Evolutionary conservation across 2,797 vertebrate genomes (phyloP).

Genomic region (Carcharodon carcharias): DNA sequence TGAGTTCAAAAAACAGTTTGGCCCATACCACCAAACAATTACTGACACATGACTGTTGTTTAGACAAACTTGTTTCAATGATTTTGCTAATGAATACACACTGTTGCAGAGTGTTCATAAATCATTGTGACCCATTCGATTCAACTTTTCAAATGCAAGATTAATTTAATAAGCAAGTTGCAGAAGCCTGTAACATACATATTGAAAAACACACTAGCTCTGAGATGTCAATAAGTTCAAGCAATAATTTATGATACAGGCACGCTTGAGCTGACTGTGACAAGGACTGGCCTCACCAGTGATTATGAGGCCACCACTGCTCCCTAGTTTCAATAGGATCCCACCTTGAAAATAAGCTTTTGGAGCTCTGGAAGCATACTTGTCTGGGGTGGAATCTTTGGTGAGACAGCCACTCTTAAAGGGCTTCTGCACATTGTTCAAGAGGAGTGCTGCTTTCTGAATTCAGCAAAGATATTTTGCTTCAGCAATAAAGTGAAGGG

Average conservation of each 20-base stretch:
- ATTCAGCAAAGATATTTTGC: neutral
- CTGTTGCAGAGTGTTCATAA: neutral
- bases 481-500: neutral
- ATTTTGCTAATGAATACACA: neutral
- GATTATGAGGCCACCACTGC: neutral
- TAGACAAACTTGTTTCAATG: neutral
- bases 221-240: neutral
- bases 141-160: neutral
- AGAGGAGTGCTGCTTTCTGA: neutral
- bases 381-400: neutral
- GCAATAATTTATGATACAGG: neutral
- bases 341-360: neutral
- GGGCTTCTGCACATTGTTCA: neutral
- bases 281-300: neutral
- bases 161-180: neutral
- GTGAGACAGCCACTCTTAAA: neutral
- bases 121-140: neutral
- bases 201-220: neutral
- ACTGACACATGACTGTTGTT: neutral
- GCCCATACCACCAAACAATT: neutral
- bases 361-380: neutral
- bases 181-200: neutral
- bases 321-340: neutral
- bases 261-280: neutral
- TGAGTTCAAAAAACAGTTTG: neutral